Evolutionary conservation across 2,797 vertebrate species (phyloP).

Genomic region (Rhinichthys osculus): DNA sequence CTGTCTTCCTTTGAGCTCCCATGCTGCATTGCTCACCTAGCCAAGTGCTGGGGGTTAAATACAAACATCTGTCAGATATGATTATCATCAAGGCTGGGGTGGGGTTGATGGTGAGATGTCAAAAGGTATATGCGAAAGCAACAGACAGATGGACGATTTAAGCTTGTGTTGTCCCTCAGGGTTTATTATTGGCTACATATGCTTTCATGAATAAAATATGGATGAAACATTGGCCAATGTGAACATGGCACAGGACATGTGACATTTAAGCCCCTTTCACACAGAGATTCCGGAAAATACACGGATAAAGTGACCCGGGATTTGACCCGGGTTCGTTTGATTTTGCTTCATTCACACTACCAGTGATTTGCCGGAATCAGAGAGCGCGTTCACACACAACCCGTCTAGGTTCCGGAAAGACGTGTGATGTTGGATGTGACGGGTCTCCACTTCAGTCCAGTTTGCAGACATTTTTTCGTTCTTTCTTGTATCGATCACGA

Average conservation of each 20-base stretch:
- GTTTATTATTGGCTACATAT: constrained; percentile 5
- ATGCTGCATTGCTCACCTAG: constrained; percentile 5
- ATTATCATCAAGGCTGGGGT: constrained; percentile 26
- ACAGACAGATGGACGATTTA: constrained; percentile 19
- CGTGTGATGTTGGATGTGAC: too few species aligned
- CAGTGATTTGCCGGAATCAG: too few species aligned
- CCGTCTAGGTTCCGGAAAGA: too few species aligned
- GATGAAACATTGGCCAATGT: neutral
- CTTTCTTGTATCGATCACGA: too few species aligned
- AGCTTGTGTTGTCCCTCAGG: neutral
- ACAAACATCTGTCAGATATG: constrained; percentile 32
- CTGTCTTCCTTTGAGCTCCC: neutral
- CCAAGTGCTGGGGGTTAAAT: constrained; percentile 21
- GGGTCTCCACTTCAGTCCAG: too few species aligned
- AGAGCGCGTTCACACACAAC: too few species aligned
- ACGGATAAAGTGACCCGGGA: too few species aligned
- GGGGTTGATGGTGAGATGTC: neutral
- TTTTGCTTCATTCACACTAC: too few species aligned
- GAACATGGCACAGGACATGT: neutral
- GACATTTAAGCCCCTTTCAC: neutral
- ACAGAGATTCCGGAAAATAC: too few species aligned
- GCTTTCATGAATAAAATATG: constrained; percentile 28
- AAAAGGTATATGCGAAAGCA: neutral
- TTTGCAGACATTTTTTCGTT: too few species aligned
- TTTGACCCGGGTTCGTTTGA: too few species aligned